These are phyloP conservation scores for Drosophila histrio DNA, from an alignment of 2,888 invertebrate genomes.

Conservation along the genomic window DNA sequence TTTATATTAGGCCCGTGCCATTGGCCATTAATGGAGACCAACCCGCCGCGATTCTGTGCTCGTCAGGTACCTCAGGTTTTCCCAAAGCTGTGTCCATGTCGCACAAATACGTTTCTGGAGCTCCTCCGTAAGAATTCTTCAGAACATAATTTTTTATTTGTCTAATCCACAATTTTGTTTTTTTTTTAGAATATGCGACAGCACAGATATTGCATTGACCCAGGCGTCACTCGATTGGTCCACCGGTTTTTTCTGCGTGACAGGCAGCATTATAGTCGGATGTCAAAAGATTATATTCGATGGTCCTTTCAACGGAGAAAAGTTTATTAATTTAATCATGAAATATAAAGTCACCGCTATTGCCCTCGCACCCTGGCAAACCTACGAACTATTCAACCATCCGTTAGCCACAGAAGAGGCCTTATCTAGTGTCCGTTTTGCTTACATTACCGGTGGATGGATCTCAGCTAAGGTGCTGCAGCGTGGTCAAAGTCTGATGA, in stretches of 20 bases:
- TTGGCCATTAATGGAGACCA: slow-evolving; percentile 45
- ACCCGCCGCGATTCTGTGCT: slow-evolving; percentile 62
- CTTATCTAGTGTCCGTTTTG: slow-evolving; percentile 10
- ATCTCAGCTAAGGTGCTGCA: slow-evolving; percentile 39
- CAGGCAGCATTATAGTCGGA: slow-evolving; percentile 32
- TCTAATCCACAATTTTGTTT: neutral
- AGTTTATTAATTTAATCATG: slow-evolving; percentile 42
- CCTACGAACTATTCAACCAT: slow-evolving; percentile 45
- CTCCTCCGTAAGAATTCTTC: slow-evolving; percentile 35
- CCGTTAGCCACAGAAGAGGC: slow-evolving; percentile 39
- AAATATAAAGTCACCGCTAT: slow-evolving; percentile 54
- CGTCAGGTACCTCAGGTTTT: slow-evolving; percentile 72
- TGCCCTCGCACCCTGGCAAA: slow-evolving; percentile 59
- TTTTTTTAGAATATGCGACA: slow-evolving; percentile 32
- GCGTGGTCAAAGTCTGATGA: slow-evolving; percentile 35
- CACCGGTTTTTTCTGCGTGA: slow-evolving; percentile 50
- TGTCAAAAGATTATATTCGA: slow-evolving; percentile 55
- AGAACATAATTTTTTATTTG: accelerated
- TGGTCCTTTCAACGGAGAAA: slow-evolving; percentile 49
- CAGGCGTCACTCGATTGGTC: slow-evolving; percentile 73
- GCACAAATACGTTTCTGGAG: slow-evolving; percentile 33
- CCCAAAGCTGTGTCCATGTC: slow-evolving; percentile 69
- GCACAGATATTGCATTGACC: slow-evolving; percentile 50
- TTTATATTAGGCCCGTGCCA: slow-evolving; percentile 28
- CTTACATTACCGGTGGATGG: slow-evolving; percentile 56